phyloP scores from a whole-genome alignment of 2,888 invertebrate species.

The Metellina segmentata region DNA sequence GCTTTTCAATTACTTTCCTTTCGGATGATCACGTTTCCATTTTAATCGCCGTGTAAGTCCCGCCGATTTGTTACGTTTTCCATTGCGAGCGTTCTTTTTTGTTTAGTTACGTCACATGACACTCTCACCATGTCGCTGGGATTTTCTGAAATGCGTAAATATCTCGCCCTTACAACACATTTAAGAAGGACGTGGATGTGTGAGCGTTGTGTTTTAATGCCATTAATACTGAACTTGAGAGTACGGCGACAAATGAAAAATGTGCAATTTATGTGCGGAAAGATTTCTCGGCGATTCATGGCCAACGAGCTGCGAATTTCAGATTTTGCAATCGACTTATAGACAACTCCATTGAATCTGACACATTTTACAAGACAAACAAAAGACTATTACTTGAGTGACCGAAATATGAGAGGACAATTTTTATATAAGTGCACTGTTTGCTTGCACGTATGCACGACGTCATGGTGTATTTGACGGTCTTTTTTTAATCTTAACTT shows the following conservation, averaged over 20 bases:
- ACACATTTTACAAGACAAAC: slow-evolving; percentile 54
- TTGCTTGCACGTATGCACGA: slow-evolving; percentile 56
- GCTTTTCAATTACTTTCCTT: too few species aligned
- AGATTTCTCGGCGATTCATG: background rate
- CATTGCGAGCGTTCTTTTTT: too few species aligned
- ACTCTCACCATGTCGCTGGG: background rate
- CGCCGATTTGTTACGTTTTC: too few species aligned
- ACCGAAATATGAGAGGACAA: slow-evolving; percentile 59
- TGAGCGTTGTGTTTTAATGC: background rate
- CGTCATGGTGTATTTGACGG: slow-evolving; percentile 37
- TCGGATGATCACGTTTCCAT: too few species aligned
- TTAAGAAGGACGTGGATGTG: background rate
- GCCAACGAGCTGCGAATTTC: slow-evolving; percentile 25
- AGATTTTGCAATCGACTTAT: slow-evolving; percentile 40
- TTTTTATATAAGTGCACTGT: slow-evolving; percentile 53
- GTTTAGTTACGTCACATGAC: too few species aligned
- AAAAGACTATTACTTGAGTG: slow-evolving; percentile 53
- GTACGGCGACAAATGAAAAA: background rate
- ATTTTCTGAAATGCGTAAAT: background rate
- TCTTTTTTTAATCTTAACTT: slow-evolving; percentile 21
- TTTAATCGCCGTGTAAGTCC: too few species aligned
- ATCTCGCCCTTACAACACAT: background rate
- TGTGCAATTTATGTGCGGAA: slow-evolving; percentile 18
- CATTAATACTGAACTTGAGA: slow-evolving; percentile 4
- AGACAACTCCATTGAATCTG: slow-evolving; percentile 23